Base-by-base conservation (phyloP, 2,888 invertebrate species). In the Margaritifera margaritifera region DNA sequence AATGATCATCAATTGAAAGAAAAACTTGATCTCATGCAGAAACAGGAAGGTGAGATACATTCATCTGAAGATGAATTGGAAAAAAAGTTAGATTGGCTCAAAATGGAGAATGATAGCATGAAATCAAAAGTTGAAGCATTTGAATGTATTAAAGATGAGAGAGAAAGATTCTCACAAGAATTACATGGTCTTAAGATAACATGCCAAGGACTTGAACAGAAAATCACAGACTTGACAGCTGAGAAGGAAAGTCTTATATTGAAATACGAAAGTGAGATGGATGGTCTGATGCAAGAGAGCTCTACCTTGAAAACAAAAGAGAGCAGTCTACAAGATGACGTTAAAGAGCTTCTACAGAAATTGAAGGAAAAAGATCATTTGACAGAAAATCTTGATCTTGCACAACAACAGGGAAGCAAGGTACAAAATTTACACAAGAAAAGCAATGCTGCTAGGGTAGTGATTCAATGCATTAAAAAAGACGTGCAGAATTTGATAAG, bases 241-340 rank as follows among this genome's bases (percentile, higher is more conserved):
- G 74, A 80, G 62, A 80, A 78, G 72, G 80, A 79, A 55, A 71
- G 71, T 22, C 72, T 77, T 50, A 62, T 70, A 11, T 19, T 50
- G 50, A 61, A 62, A 51, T 60, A 74, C 8, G 69, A 70, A 62
- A 62, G 64, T 6, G 69, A 78, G 64, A 60, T 71, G 57, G 61
- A 66, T 2, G 57, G 60, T 24, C 52, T 72, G 52, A 50, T 71
- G 20, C 56, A 61, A 42, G 72, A 69, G 66, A 71, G 69, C 56
- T 54, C 55, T 20, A 60, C 58, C 6, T 57, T 76, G 18, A 68
- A 64, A 61, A 68, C 56, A 55, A 69, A 74, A 61, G 67, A 66
- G 60, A 63, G 42, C 31, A 71, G 68, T 59, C 22, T 74, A 22
- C 68, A 74, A 54, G 66, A 64, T 69, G 74, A 72, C 51, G 24